phyloP scores from a whole-genome alignment of 2,888 invertebrate species.

The Drosophila buzzatii region DNA sequence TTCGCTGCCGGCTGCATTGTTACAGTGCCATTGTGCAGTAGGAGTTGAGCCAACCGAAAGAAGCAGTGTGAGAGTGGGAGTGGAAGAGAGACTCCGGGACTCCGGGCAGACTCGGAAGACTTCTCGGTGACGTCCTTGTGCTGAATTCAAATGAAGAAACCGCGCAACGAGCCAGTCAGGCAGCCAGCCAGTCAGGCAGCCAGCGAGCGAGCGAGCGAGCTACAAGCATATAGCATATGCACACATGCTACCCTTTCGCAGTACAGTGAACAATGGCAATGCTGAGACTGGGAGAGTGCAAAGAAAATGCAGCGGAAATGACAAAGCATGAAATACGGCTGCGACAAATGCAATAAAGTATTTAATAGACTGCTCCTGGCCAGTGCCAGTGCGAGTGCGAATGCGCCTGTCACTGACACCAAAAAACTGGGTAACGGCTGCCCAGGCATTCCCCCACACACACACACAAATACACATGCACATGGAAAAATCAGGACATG shows the following conservation, averaged over 20 bases:
- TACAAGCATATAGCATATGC: constrained; percentile 64
- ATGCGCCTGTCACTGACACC: constrained; percentile 73
- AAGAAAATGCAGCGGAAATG: constrained; percentile 79
- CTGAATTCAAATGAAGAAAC: constrained; percentile 81
- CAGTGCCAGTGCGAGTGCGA: constrained; percentile 14
- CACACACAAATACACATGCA: not conserved
- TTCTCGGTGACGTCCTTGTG: constrained; percentile 59
- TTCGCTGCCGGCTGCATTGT: constrained; percentile 73
- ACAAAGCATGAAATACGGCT: constrained; percentile 80
- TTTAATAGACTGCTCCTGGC: constrained; percentile 82
- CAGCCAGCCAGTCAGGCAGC: not conserved
- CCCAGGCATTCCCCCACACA: constrained; percentile 18
- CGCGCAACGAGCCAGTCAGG: constrained; percentile 44
- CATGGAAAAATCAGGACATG: constrained; percentile 18
- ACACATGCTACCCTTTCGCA: constrained; percentile 47
- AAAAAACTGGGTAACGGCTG: constrained; percentile 22
- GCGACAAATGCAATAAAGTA: constrained; percentile 84
- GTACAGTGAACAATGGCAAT: constrained; percentile 41
- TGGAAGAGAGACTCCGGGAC: not conserved
- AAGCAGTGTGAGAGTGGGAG: not conserved
- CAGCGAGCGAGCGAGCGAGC: constrained; percentile 12
- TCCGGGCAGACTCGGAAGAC: constrained; percentile 7
- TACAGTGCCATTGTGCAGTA: constrained; percentile 59
- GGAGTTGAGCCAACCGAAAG: constrained; percentile 15
- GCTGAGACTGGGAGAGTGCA: constrained; percentile 45